Evolutionary conservation across 1,140 invertebrate genomes (phyloP).

Genomic region (Pachypsylla venusta): DNA sequence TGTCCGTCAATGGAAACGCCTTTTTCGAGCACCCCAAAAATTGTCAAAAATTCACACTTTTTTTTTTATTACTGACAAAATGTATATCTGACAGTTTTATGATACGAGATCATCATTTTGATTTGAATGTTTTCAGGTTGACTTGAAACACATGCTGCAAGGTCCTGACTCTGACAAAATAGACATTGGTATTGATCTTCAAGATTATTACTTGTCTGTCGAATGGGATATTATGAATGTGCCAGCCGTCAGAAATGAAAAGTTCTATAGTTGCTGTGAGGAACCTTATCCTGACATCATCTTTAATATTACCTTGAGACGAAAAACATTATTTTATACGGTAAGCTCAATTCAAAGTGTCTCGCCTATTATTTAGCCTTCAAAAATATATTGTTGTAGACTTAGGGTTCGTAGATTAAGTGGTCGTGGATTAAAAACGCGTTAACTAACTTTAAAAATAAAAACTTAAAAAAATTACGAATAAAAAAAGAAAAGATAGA

Average conservation of each 20-base stretch:
- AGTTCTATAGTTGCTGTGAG: conserved; percentile 75
- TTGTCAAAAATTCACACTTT: no score
- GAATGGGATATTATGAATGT: conserved; percentile 97
- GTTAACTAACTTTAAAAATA: no score
- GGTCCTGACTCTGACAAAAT: conserved; percentile 62
- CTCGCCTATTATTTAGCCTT: not conserved
- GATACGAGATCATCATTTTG: not conserved
- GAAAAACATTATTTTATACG: conserved; percentile 95
- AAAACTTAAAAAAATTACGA: no score
- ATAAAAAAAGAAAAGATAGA: no score
- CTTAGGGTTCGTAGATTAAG: no score
- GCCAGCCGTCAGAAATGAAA: conserved; percentile 73
- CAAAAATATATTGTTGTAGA: no score
- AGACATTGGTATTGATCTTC: conserved; percentile 77
- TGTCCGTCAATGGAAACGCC: no score
- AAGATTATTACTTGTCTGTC: conserved; percentile 87
- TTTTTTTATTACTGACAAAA: no score
- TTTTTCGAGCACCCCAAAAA: no score
- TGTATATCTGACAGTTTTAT: no score
- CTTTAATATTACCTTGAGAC: conserved; percentile 90
- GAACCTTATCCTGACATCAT: conserved; percentile 89
- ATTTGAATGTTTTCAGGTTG: conserved; percentile 45
- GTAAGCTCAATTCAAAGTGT: conserved; percentile 12
- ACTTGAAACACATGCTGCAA: conserved; percentile 78
- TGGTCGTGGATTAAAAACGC: no score